Evolutionary conservation across 2,113 vertebrate genomes (phyloP), one percentile per base, ranked within the genome.

Genomic region (Sardina pilchardus): DNA sequence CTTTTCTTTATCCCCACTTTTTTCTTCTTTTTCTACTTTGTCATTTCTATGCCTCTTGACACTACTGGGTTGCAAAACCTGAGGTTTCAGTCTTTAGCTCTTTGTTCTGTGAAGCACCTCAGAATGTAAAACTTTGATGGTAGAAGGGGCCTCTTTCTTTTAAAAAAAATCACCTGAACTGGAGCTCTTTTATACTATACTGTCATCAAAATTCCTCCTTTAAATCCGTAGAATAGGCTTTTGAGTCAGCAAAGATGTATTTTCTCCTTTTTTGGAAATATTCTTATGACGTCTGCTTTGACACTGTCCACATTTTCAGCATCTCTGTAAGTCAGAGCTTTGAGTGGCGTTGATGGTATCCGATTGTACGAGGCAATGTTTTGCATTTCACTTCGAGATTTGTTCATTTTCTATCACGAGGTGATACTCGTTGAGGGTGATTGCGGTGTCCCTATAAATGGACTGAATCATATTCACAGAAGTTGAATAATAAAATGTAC

Each of bases 61-160:
- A 87, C 88, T 81, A 84, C 83, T 21, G 91, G 89, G 85, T 34
- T 78, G 14, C 71, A 14, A 17, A 14, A 78, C 71, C 87, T 50
- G 82, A 78, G 84, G 67, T 87, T 84, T 84, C 88, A 88, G 71
- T 78, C 26, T 78, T 78, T 78, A 36, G 71, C 71, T 78, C 42
- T 24, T 44, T 81, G 34, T 87, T 91, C 75, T 87, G 90, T 89
- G 86, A 93, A 91, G 89, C 92, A 91, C 92, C 91, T 88, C 85
- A 87, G 90, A 90, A 88, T 90, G 85, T 91, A 83, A 78, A 87
- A 88, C 86, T 86, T 92, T 81, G 87, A 86, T 87, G 80, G 82
- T 82, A 83, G 90, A 88, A 88, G 89, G 88, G 86, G 83, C 86
- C 50, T 87, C 83, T 88, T 92, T 89, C 88, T 87, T 89, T 91